Percentiles rank a stretch among this genome's conserved stretches.
Conservation (phyloP, 2,888 invertebrate genomes). For the Melieria picta region DNA sequence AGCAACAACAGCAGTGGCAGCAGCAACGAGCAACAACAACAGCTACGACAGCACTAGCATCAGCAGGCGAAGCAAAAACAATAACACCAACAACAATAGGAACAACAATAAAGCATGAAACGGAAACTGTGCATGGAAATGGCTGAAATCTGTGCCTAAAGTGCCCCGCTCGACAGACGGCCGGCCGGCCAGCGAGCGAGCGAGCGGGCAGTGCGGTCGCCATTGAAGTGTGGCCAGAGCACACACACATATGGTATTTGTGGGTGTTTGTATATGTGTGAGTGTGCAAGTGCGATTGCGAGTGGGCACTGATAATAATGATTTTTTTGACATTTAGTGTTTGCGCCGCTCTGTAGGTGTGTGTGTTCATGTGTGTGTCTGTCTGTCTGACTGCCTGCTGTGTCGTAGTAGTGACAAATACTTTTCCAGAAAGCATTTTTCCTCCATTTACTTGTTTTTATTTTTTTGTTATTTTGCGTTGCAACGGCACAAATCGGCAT, state of each 20-base stretch:
- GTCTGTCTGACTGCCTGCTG: background rate
- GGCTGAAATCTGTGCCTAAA: constrained; percentile 24
- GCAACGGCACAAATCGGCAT: background rate
- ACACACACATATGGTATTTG: no score
- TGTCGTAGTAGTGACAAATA: background rate
- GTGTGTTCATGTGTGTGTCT: no score
- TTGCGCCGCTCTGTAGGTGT: background rate
- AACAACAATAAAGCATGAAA: background rate
- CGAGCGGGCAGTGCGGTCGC: no score
- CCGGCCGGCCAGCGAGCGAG: no score
- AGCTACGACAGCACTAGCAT: background rate
- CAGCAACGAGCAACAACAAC: background rate
- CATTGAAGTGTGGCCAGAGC: no score
- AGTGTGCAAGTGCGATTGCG: no score
- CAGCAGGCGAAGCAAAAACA: no score
- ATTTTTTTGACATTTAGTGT: constrained; percentile 26
- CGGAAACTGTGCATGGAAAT: constrained; percentile 4
- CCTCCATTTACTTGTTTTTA: background rate
- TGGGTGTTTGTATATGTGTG: no score
- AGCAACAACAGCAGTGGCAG: no score
- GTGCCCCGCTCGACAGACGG: background rate
- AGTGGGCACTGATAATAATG: constrained; percentile 32
- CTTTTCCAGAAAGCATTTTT: background rate
- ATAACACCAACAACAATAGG: background rate
- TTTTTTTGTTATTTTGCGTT: constrained; percentile 6